Conservation (phyloP, 1,140 invertebrate genomes). For the Trichonephila inaurata region DNA sequence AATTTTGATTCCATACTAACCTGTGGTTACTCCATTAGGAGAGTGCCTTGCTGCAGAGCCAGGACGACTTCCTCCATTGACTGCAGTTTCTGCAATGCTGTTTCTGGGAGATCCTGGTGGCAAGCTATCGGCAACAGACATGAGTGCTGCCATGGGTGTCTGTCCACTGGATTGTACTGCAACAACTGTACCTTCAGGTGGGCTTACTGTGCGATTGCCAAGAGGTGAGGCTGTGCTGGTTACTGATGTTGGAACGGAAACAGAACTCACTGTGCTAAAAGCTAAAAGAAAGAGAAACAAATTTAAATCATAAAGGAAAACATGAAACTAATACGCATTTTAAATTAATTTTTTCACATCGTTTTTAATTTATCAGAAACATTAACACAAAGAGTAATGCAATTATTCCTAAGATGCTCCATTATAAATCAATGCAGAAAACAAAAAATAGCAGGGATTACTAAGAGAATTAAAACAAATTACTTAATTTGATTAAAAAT, state of each 20-base stretch:
- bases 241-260: slow-evolving; percentile 68
- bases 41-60: slow-evolving; percentile 75
- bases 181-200: slow-evolving; percentile 68
- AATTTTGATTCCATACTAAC: background rate
- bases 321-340: background rate
- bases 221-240: slow-evolving; percentile 58
- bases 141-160: slow-evolving; percentile 76
- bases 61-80: slow-evolving; percentile 73
- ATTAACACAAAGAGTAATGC: no score
- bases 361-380: no score
- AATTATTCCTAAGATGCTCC: no score
- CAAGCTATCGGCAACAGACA: slow-evolving; percentile 76
- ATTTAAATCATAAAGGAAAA: background rate
- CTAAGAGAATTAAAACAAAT: no score
- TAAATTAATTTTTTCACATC: background rate
- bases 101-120: slow-evolving; percentile 74
- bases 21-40: slow-evolving; percentile 60
- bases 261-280: slow-evolving; percentile 66
- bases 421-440: no score
- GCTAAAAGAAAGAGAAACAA: background rate
- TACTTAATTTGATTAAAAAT: no score
- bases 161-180: slow-evolving; percentile 62
- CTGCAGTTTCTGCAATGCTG: slow-evolving; percentile 32
- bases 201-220: slow-evolving; percentile 54
- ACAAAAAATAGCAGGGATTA: no score